Evolutionary conservation across 2,113 vertebrate genomes (phyloP).

Genomic region (Rallus limicola): DNA sequence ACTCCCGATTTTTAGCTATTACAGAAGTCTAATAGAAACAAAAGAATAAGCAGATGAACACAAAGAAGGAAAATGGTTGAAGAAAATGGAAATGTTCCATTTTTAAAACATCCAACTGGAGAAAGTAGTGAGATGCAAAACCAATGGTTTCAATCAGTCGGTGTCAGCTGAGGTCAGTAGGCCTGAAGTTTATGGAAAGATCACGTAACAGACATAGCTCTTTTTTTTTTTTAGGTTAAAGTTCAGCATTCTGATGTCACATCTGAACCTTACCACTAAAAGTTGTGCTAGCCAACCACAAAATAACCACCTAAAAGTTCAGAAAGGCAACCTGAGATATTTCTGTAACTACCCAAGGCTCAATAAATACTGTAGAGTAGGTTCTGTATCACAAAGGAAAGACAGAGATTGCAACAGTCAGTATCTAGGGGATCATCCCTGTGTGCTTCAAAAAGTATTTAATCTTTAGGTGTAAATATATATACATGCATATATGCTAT

Average conservation of each 20-base stretch:
- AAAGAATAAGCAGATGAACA: background rate
- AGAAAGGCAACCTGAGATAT: background rate
- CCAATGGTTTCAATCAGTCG: background rate
- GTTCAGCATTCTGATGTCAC: constrained; percentile 9
- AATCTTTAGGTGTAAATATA: background rate
- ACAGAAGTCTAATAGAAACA: background rate
- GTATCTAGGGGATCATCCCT: background rate
- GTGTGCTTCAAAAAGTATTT: background rate
- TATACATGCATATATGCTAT: background rate
- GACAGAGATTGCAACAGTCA: background rate
- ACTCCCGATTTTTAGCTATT: background rate
- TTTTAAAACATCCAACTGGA: background rate
- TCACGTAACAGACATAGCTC: background rate
- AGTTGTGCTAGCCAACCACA: constrained; percentile 22
- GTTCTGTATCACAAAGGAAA: background rate
- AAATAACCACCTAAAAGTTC: constrained; percentile 36
- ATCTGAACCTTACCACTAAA: constrained; percentile 7
- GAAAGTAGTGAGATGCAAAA: background rate
- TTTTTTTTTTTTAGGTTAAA: background rate
- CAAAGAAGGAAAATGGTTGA: background rate
- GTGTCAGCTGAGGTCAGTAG: constrained; percentile 33
- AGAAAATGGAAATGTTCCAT: background rate
- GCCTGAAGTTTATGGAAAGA: background rate
- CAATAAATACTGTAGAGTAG: background rate
- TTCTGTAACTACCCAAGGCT: background rate